Evolutionary conservation across 1,140 invertebrate genomes (phyloP).

Genomic region (Magallana angulata): DNA sequence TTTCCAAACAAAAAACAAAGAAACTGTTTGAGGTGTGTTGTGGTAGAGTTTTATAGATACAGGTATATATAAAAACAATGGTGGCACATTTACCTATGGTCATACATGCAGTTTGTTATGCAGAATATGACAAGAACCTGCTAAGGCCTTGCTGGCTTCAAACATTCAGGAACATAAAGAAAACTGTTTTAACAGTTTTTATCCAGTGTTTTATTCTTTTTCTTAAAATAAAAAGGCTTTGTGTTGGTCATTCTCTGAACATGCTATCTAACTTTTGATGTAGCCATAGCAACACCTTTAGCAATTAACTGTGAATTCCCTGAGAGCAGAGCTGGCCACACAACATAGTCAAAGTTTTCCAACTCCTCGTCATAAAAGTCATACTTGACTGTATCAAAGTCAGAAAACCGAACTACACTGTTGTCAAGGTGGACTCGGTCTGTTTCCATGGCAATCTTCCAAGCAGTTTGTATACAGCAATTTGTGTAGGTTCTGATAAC

Average conservation of each 20-base stretch:
- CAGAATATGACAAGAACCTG: too few species aligned
- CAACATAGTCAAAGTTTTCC: neutral
- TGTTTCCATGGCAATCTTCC: neutral
- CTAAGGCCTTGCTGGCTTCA: too few species aligned
- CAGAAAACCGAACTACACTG: neutral
- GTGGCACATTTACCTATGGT: too few species aligned
- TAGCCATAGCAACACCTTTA: constrained; percentile 24
- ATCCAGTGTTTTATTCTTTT: too few species aligned
- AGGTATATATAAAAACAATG: too few species aligned
- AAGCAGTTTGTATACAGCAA: neutral
- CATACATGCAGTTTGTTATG: too few species aligned
- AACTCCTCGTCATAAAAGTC: constrained; percentile 6
- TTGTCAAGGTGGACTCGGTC: constrained; percentile 2
- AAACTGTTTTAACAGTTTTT: too few species aligned
- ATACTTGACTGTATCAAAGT: constrained; percentile 22
- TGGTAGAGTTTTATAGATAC: too few species aligned
- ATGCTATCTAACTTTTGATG: neutral
- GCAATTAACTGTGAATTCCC: neutral
- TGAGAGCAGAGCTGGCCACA: constrained; percentile 11
- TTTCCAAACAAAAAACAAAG: too few species aligned
- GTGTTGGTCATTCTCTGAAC: neutral
- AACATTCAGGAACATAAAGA: too few species aligned
- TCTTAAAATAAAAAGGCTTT: neutral
- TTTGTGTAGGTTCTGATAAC: neutral
- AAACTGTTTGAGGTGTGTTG: too few species aligned